phyloP scores from a whole-genome alignment of 2,797 vertebrate genomes.

The Acridotheres tristis region DNA sequence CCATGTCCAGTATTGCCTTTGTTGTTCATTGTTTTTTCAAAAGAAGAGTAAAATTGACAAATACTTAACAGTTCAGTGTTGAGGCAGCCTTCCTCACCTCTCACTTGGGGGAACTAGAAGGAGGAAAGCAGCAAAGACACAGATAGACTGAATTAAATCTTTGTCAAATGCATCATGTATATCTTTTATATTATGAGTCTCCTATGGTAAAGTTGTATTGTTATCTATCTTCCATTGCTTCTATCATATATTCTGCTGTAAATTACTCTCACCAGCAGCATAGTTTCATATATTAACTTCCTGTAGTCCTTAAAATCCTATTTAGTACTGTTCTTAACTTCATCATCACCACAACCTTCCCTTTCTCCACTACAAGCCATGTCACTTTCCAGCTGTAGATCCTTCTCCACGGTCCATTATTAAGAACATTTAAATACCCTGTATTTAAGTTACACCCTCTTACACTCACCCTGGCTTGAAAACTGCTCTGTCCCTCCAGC shows the following conservation, averaged over 20 bases:
- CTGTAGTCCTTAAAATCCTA: background rate
- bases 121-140: slow-evolving; percentile 2
- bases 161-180: background rate
- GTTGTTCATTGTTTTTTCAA: background rate
- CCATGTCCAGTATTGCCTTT: background rate
- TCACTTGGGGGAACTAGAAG: slow-evolving; percentile 64
- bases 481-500: background rate
- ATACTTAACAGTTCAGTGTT: slow-evolving; percentile 77
- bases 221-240: background rate
- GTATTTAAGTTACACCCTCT: background rate
- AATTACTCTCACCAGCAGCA: background rate
- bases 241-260: background rate
- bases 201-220: accelerated
- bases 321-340: background rate
- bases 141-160: background rate
- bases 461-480: background rate
- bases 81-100: slow-evolving; percentile 74
- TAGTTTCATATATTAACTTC: background rate
- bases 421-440: background rate
- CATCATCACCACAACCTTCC: background rate
- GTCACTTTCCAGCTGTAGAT: background rate
- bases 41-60: background rate
- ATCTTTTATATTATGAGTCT: background rate
- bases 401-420: background rate
- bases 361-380: background rate